phyloP scores from a whole-genome alignment of 2,113 vertebrate genomes.

The Rhinogobius similis region DNA sequence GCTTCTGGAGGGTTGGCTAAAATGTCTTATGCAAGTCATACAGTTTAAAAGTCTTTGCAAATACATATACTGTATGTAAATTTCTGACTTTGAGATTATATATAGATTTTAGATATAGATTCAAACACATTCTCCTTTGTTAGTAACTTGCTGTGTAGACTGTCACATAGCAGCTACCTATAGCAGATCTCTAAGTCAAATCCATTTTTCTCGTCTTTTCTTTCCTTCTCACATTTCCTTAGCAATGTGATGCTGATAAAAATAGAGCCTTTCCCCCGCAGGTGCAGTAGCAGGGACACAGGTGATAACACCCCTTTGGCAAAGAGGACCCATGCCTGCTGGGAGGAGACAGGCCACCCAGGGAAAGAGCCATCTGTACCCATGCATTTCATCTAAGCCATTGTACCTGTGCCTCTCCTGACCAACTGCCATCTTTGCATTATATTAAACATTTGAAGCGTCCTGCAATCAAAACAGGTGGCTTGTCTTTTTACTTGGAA shows the following conservation, averaged over 20 bases:
- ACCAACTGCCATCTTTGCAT: constrained; percentile 35
- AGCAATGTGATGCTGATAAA: constrained; percentile 59
- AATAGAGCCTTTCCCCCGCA: constrained; percentile 51
- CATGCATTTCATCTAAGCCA: constrained; percentile 30
- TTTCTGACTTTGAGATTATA: too few species aligned
- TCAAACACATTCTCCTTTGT: neutral
- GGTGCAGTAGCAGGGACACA: constrained; percentile 63
- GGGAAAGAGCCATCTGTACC: constrained; percentile 64
- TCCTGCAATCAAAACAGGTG: constrained; percentile 30
- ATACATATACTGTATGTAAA: too few species aligned
- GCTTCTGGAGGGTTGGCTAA: too few species aligned
- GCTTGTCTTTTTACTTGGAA: constrained; percentile 34
- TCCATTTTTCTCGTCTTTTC: constrained; percentile 18
- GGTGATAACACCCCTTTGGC: constrained; percentile 67
- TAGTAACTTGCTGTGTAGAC: constrained; percentile 23
- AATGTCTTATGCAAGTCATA: too few species aligned
- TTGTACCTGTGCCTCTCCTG: constrained; percentile 36
- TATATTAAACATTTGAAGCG: constrained; percentile 46
- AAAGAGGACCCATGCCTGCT: constrained; percentile 49
- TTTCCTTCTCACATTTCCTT: constrained; percentile 50
- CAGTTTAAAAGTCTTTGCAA: too few species aligned
- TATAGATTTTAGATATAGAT: neutral
- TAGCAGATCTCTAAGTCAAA: constrained; percentile 24
- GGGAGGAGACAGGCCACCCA: constrained; percentile 57
- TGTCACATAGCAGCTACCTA: constrained; percentile 21